A percentile compares a stretch with the other conserved stretches of the same genome.
Conservation (phyloP, 2,113 vertebrate genomes). For the Tauraco erythrolophus region DNA sequence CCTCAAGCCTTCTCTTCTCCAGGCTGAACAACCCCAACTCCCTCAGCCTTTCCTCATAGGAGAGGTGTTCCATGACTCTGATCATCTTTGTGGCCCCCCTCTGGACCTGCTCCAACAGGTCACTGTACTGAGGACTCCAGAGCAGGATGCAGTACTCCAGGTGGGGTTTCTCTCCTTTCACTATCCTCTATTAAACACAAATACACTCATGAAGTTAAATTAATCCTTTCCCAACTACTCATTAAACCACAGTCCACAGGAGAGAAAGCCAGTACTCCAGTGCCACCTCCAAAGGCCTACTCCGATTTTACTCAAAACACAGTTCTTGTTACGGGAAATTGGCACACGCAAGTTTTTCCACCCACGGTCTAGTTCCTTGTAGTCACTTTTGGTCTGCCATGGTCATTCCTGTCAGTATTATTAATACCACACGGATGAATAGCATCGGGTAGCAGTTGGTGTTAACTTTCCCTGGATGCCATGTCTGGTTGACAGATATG, state of each 20-base stretch:
- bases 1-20: neutral
- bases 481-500: neutral
- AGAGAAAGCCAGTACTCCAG: neutral
- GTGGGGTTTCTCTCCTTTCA: neutral
- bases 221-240: neutral
- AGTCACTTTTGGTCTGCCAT: neutral
- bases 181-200: neutral
- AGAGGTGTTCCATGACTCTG: fast-evolving
- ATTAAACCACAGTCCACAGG: neutral
- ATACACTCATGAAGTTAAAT: neutral
- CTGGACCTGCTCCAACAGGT: neutral
- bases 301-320: neutral
- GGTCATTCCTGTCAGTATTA: neutral
- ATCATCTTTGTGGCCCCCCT: neutral
- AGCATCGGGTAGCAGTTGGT: neutral
- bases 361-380: neutral
- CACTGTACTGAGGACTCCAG: neutral
- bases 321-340: neutral
- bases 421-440: neutral
- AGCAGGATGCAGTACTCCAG: no score
- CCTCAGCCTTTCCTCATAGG: neutral
- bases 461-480: neutral
- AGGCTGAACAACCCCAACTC: neutral
- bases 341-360: neutral
- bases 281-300: neutral